Conservation (phyloP, 1,140 invertebrate genomes). For the Apis laboriosa region DNA sequence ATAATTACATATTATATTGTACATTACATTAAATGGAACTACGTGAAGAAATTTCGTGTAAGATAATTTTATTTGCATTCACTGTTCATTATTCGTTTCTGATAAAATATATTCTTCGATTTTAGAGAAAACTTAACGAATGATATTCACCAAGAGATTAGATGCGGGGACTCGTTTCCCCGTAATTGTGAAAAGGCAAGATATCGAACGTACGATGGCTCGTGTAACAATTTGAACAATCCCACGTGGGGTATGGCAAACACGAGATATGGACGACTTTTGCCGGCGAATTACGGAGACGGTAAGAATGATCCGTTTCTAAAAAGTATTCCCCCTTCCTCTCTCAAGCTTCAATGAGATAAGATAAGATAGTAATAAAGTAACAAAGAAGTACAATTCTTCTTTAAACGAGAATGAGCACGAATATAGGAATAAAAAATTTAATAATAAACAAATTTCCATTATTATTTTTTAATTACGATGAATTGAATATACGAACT, state of each 20-base stretch:
- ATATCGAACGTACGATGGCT: slow-evolving; percentile 90
- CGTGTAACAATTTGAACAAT: slow-evolving; percentile 91
- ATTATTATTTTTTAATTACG: no score
- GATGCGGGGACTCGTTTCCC: slow-evolving; percentile 64
- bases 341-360: neutral
- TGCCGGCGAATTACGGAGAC: slow-evolving; percentile 91
- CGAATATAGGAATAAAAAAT: no score
- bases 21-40: no score
- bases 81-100: no score
- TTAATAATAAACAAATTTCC: no score
- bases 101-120: neutral
- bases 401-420: neutral
- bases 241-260: slow-evolving; percentile 88
- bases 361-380: no score
- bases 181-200: slow-evolving; percentile 79
- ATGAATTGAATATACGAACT: no score
- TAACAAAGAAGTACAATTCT: no score
- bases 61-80: neutral
- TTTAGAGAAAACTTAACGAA: neutral
- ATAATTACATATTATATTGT: no score
- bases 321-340: neutral
- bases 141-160: slow-evolving; percentile 35
- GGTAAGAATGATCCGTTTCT: slow-evolving; percentile 80
- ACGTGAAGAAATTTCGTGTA: no score
- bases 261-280: slow-evolving; percentile 88